Evolutionary conservation across 2,797 vertebrate species (phyloP), one percentile per base, ranked within the genome.

Genomic region (Crocodylus rhombifer): DNA sequence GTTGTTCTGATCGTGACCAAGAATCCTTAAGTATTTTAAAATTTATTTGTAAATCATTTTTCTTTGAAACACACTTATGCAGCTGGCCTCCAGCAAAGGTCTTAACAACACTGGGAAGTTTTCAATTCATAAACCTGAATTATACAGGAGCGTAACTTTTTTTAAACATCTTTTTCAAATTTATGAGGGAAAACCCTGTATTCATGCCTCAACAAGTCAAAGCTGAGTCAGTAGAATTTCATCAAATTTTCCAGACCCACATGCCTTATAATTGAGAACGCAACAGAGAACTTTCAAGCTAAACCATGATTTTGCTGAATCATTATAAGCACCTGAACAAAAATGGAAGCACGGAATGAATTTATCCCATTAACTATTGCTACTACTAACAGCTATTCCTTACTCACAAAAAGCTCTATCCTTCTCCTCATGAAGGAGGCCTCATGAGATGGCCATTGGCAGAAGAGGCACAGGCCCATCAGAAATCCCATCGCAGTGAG

Each of bases 361-460:
- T 23, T 21, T 71, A 36, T 21, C 33, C 9, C 69, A 36, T 71
- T 71, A 25, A 71, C 23, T 71, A 71, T 2, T 14, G 42, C 7
- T 1, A 71, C 25, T 4, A 2, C 10, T 64, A 86, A 55, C 14
- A 88, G 67, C 25, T 86, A 33, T 4, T 30, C 17, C 74, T 79
- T 36, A 14, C 25, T 51, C 25, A 78, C 33, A 78, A 17, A 79
- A 64, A 18, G 42, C 13, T 25, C n/a, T 74, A 42, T 23, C 84
- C 4, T 86, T 25, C 12, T 4, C 4, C 16, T 15, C 30, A 30
- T 6, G 18, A 33, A 11, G 65, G 42, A 28, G 14, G 7, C 25
- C 20, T 55, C 0, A 42, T 0, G 17, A 2, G 1, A 7, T 80
- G 55, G 28, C 14, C 28, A n/a, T 28, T 64, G 51, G 28, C 11